A percentile compares a stretch with the other conserved stretches of the same genome.
phyloP scores from a whole-genome alignment of 2,113 vertebrate genomes.

The Romanogobio albipinnatus region DNA sequence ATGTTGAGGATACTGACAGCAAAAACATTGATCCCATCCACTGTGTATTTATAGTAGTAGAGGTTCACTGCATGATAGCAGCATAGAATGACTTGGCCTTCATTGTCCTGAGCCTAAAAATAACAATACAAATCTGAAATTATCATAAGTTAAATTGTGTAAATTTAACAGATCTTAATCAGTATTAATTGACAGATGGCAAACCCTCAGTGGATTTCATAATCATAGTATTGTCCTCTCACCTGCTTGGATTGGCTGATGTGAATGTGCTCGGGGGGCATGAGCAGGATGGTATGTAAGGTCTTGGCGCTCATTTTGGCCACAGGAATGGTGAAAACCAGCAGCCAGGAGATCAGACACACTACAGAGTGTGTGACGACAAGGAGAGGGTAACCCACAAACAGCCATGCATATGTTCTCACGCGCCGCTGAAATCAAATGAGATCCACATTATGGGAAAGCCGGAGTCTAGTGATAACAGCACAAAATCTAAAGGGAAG shows the following conservation, averaged over 20 bases:
- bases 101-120: conserved; percentile 65
- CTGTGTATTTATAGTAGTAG: conserved; percentile 86
- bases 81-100: conserved; percentile 75
- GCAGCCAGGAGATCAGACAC: conserved; percentile 78
- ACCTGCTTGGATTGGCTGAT: conserved; percentile 54
- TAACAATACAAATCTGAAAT: background rate
- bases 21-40: conserved; percentile 83
- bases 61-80: conserved; percentile 79
- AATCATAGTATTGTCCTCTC: background rate
- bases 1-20: conserved; percentile 80
- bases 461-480: too few relatives aligned
- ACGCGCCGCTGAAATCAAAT: conserved; percentile 64
- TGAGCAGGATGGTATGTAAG: conserved; percentile 67
- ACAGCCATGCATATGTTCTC: conserved; percentile 71
- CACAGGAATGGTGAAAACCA: conserved; percentile 80
- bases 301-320: conserved; percentile 78
- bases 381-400: conserved; percentile 76
- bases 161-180: background rate
- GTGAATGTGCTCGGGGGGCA: conserved; percentile 71
- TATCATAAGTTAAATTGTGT: background rate
- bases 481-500: background rate
- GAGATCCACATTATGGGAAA: background rate
- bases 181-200: background rate
- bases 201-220: background rate
- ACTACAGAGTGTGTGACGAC: conserved; percentile 74